These are phyloP conservation scores for Callopanchax toddi DNA, from an alignment of 2,113 vertebrate genomes.

Conservation along the genomic window DNA sequence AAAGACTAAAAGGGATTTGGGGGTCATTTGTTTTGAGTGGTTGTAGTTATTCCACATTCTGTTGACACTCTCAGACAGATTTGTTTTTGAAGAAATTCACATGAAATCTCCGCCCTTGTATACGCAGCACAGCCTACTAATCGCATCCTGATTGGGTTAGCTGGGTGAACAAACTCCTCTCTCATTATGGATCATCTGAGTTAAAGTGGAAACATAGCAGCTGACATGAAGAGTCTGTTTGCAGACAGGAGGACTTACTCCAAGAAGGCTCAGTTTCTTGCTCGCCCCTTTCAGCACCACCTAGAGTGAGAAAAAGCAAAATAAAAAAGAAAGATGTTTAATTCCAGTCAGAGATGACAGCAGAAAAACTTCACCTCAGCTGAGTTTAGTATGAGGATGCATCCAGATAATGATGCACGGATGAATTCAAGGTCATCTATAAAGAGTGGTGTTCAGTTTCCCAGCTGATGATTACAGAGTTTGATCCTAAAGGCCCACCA, in stretches of 20 bases:
- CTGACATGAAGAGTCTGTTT: background rate
- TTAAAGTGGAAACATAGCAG: conserved; percentile 12
- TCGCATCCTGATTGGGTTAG: conserved; percentile 34
- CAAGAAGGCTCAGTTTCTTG: conserved; percentile 84
- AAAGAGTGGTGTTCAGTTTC: conserved; percentile 57
- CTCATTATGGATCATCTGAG: conserved; percentile 17
- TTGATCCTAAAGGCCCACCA: conserved; percentile 46
- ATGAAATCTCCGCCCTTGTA: conserved; percentile 29
- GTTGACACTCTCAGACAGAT: conserved; percentile 19
- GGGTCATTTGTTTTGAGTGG: conserved; percentile 50
- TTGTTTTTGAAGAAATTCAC: conserved; percentile 17
- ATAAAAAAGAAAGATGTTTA: background rate
- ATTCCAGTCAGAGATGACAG: background rate
- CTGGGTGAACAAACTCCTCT: background rate
- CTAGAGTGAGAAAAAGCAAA: conserved; percentile 46
- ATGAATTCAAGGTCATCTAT: conserved; percentile 62
- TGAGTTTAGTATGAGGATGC: conserved; percentile 11
- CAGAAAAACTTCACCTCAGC: background rate
- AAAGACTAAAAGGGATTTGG: background rate
- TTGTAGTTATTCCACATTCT: conserved; percentile 51
- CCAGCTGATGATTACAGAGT: conserved; percentile 34
- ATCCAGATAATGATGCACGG: background rate
- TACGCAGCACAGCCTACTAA: conserved; percentile 22
- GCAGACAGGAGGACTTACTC: conserved; percentile 73
- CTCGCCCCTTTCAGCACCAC: conserved; percentile 84